These are phyloP conservation scores for Hemicordylus capensis DNA, from an alignment of 2,113 vertebrate species.

Conservation along the genomic window DNA sequence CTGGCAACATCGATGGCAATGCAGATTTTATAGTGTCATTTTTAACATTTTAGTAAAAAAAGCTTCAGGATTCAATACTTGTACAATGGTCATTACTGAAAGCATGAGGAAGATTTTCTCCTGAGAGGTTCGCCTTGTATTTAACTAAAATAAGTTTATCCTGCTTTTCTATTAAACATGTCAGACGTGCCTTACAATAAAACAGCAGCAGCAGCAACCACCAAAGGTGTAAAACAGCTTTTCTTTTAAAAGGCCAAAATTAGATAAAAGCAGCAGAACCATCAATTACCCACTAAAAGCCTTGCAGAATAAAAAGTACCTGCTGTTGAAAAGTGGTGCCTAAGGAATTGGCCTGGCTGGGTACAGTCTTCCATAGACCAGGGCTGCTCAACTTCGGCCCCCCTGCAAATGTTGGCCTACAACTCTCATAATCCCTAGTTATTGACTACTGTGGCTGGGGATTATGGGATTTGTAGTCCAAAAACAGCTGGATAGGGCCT, in stretches of 20 bases:
- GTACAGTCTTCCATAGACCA: too few relatives aligned
- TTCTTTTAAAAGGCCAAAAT: too few relatives aligned
- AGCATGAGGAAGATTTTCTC: not conserved
- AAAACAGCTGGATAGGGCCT: too few relatives aligned
- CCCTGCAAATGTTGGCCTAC: too few relatives aligned
- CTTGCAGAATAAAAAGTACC: not conserved
- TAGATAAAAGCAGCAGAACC: not conserved
- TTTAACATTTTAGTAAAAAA: not conserved
- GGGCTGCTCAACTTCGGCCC: too few relatives aligned
- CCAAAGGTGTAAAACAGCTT: too few relatives aligned
- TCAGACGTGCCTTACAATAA: not conserved
- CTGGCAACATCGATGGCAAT: not conserved
- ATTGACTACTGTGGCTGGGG: too few relatives aligned
- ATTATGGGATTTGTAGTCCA: too few relatives aligned
- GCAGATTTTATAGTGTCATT: not conserved
- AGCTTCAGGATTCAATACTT: not conserved
- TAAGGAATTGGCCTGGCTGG: too few relatives aligned
- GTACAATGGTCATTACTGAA: not conserved
- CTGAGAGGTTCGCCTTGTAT: not conserved
- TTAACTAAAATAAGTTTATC: not conserved
- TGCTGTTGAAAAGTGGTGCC: too few relatives aligned
- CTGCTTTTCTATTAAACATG: not conserved
- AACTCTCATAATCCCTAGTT: too few relatives aligned
- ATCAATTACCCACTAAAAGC: not conserved
- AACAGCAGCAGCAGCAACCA: too few relatives aligned